phyloP scores from a whole-genome alignment of 2,888 invertebrate genomes.

The Harmothoe impar region DNA sequence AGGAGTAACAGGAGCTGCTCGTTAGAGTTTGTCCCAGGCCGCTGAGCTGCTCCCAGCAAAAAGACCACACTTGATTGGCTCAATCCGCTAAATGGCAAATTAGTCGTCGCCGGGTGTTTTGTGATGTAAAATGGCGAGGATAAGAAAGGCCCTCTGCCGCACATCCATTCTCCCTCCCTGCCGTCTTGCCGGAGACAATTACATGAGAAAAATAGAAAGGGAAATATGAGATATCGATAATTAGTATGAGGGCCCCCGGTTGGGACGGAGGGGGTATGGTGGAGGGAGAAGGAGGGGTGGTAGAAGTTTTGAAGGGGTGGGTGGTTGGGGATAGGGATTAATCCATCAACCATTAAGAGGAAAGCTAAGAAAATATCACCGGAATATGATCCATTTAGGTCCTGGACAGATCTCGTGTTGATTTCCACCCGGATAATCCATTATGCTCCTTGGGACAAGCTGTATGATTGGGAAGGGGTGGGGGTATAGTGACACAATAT shows the following conservation, averaged over 20 bases:
- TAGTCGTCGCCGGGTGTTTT: constrained; percentile 57
- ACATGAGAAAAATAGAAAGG: constrained; percentile 61
- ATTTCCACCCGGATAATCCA: constrained; percentile 29
- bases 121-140: constrained; percentile 48
- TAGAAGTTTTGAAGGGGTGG: neutral
- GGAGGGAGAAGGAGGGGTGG: neutral
- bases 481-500: neutral
- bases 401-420: constrained; percentile 27
- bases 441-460: neutral
- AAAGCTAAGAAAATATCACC: constrained; percentile 39
- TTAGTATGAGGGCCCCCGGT: constrained; percentile 25
- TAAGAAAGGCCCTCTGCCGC: constrained; percentile 36
- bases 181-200: constrained; percentile 38
- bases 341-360: constrained; percentile 50
- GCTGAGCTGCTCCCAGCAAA: neutral
- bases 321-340: neutral
- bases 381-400: constrained; percentile 59
- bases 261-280: neutral
- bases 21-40: constrained; percentile 44
- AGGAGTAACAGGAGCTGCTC: constrained; percentile 53
- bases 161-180: constrained; percentile 57
- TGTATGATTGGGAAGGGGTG: neutral
- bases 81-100: constrained; percentile 61
- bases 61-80: constrained; percentile 45
- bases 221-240: constrained; percentile 63